phyloP scores from a whole-genome alignment of 2,797 vertebrate species.

The Spheniscus humboldti region DNA sequence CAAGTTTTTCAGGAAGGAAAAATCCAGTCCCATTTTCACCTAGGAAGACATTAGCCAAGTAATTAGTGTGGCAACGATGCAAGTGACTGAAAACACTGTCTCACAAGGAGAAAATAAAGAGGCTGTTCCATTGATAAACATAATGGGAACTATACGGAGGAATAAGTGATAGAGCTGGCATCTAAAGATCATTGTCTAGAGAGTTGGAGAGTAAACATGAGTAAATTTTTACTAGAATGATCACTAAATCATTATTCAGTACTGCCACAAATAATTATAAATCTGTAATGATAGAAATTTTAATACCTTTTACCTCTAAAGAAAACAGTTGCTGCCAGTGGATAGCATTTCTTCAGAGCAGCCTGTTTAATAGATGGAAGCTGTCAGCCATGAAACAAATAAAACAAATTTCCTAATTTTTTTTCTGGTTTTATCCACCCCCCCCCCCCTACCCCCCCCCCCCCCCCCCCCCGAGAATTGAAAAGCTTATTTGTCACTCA shows the following conservation, averaged over 20 bases:
- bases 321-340: background rate
- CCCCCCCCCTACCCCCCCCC: too few relatives aligned
- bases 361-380: background rate
- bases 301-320: background rate
- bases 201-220: background rate
- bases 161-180: background rate
- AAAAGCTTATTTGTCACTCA: background rate
- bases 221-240: background rate
- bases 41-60: background rate
- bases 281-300: background rate
- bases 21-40: background rate
- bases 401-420: background rate
- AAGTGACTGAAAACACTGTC: background rate
- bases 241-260: background rate
- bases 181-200: background rate
- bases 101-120: background rate
- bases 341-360: background rate
- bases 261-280: background rate
- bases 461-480: background rate
- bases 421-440: too few relatives aligned
- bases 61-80: background rate
- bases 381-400: background rate
- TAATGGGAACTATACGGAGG: background rate
- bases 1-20: background rate
- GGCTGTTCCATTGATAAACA: background rate